phyloP scores from a whole-genome alignment of 2,888 invertebrate species.

The Phania funesta region DNA sequence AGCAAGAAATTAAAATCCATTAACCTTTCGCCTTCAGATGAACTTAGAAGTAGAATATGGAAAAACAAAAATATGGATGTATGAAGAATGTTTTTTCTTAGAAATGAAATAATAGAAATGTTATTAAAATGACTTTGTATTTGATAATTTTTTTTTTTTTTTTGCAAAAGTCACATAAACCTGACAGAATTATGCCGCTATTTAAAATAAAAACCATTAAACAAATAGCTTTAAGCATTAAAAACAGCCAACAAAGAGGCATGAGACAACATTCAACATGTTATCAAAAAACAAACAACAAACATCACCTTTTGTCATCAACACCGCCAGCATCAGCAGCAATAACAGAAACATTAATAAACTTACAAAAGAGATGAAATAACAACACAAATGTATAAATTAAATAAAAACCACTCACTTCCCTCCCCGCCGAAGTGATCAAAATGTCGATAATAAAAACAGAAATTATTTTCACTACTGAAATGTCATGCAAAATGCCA shows the following conservation, averaged over 20 bases:
- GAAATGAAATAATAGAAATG: conserved; percentile 56
- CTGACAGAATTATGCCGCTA: conserved; percentile 59
- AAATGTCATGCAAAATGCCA: conserved; percentile 26
- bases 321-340: background rate
- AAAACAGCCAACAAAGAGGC: conserved; percentile 5
- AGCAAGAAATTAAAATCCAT: no score
- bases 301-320: conserved; percentile 64
- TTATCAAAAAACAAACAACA: conserved; percentile 61
- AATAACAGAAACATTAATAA: background rate
- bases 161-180: conserved; percentile 37
- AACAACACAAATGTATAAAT: conserved; percentile 28
- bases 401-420: conserved; percentile 44
- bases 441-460: conserved; percentile 36
- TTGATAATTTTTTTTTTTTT: background rate
- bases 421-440: conserved; percentile 9
- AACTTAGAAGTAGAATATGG: no score
- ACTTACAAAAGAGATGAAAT: conserved; percentile 1
- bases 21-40: no score
- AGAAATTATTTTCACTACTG: conserved; percentile 43
- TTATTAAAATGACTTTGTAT: conserved; percentile 52
- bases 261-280: conserved; percentile 46
- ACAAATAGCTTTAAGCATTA: conserved; percentile 61
- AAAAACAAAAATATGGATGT: no score
- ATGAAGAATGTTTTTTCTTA: background rate
- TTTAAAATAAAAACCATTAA: conserved; percentile 66